Conservation (phyloP, 2,888 invertebrate species). For the Phaedon cochleariae region DNA sequence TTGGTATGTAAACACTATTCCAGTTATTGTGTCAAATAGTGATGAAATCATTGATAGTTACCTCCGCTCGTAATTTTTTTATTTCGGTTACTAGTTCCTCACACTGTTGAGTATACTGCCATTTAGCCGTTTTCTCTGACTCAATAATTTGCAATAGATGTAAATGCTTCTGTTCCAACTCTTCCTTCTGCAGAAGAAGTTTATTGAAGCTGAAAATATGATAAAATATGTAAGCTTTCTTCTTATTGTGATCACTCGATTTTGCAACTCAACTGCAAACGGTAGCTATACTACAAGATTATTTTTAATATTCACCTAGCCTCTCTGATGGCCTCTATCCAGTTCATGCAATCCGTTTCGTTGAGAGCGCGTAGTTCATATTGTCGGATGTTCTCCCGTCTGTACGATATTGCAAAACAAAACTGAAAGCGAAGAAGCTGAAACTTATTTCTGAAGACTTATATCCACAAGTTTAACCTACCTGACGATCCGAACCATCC, state of each 20-base stretch:
- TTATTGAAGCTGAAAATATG: conserved; percentile 80
- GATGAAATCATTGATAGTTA: too few species aligned
- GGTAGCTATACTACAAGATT: too few species aligned
- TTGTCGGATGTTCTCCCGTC: conserved; percentile 85
- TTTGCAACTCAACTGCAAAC: too few species aligned
- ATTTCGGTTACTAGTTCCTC: conserved; percentile 90
- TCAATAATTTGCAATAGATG: conserved; percentile 90
- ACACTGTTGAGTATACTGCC: conserved; percentile 93
- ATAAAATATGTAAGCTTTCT: neutral
- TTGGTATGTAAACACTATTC: too few species aligned
- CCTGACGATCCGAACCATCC: conserved; percentile 57
- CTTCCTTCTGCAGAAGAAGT: conserved; percentile 86
- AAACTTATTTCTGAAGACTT: too few species aligned
- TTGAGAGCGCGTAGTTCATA: conserved; percentile 86
- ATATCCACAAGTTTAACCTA: conserved; percentile 37
- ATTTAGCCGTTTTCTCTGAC: conserved; percentile 90
- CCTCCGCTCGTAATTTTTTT: conserved; percentile 88
- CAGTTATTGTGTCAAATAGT: too few species aligned
- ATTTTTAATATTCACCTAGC: conserved; percentile 73
- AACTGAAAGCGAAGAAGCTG: conserved; percentile 70
- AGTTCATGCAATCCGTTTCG: conserved; percentile 86
- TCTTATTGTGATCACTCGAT: neutral
- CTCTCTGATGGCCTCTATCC: conserved; percentile 88
- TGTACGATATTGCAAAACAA: conserved; percentile 88
- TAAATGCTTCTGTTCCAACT: conserved; percentile 90